phyloP scores from a whole-genome alignment of 2,888 invertebrate genomes.

The Capitulum mitella region DNA sequence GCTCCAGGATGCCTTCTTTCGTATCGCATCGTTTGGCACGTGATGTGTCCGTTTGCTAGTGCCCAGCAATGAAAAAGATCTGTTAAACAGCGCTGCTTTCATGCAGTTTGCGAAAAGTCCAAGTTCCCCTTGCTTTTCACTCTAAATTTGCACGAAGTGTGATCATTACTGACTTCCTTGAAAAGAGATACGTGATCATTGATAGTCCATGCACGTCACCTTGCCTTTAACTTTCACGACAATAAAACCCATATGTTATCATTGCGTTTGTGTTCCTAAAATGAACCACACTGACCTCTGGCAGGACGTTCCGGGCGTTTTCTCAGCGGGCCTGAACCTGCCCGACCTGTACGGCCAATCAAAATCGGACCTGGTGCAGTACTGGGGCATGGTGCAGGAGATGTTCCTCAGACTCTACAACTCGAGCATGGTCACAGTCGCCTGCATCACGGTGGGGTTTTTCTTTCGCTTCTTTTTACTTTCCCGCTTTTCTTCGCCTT shows the following conservation, averaged over 20 bases:
- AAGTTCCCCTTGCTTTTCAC: no score
- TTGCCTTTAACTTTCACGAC: background rate
- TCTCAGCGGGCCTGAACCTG: constrained; percentile 4
- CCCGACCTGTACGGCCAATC: background rate
- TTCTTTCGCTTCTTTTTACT: no score
- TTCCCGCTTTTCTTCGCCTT: no score
- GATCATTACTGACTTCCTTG: background rate
- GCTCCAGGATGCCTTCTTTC: no score
- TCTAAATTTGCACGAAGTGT: no score
- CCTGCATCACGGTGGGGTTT: constrained; percentile 12
- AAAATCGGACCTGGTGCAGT: background rate
- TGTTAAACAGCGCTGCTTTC: no score
- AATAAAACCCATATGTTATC: background rate
- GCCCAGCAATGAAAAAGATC: no score
- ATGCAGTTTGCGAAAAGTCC: no score
- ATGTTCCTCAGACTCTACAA: background rate
- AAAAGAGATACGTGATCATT: background rate
- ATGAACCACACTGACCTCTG: no score
- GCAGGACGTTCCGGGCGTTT: background rate
- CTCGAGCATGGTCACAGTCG: background rate
- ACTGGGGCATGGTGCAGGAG: constrained; percentile 7
- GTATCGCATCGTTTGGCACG: no score
- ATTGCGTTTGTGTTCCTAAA: background rate
- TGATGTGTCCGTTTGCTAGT: no score
- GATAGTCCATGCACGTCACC: background rate